Percentiles rank a stretch among this genome's conserved stretches.
phyloP scores from a whole-genome alignment of 2,113 vertebrate species.

The Aegotheles bennettii region DNA sequence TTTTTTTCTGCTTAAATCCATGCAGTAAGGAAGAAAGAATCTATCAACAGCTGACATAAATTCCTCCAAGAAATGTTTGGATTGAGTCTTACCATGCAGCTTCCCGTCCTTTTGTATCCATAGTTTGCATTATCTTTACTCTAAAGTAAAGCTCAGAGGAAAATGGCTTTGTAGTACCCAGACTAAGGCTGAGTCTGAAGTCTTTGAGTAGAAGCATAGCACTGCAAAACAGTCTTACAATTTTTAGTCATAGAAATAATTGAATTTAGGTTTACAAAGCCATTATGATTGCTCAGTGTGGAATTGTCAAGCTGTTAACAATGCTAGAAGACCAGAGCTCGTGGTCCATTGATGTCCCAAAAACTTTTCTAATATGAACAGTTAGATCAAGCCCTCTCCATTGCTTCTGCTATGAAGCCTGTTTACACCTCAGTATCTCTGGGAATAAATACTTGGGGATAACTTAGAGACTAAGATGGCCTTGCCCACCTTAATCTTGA shows the following conservation, averaged over 20 bases:
- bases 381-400: neutral
- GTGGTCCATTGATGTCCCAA: neutral
- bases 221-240: neutral
- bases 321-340: neutral
- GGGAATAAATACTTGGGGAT: neutral
- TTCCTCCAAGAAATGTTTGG: neutral
- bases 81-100: neutral
- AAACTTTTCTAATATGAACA: neutral
- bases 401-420: neutral
- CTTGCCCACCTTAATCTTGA: neutral
- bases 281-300: neutral
- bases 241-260: neutral
- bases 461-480: neutral
- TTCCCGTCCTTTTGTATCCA: neutral
- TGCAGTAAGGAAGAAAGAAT: neutral
- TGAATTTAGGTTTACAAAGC: neutral
- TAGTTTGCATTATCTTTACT: neutral
- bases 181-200: neutral
- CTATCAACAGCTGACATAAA: neutral
- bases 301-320: neutral
- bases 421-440: neutral
- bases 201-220: neutral
- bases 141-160: neutral
- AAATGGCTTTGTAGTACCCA: neutral
- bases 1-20: neutral